phyloP scores from a whole-genome alignment of 2,888 invertebrate species.

The Halictus ligatus region DNA sequence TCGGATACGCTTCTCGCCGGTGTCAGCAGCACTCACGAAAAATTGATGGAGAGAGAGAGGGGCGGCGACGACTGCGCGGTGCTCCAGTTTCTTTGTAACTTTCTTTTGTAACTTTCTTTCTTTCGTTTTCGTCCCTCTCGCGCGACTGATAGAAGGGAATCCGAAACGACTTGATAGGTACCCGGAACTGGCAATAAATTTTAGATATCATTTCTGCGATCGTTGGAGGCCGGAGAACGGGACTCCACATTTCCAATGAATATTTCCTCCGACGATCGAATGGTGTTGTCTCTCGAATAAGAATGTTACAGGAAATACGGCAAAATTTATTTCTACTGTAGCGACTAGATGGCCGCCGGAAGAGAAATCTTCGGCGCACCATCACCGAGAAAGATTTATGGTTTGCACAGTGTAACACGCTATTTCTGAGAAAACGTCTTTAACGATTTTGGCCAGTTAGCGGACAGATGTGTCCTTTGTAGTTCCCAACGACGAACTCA shows the following conservation, averaged over 20 bases:
- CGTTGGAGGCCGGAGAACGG: not conserved
- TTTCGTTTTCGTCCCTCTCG: not conserved
- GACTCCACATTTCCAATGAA: not conserved
- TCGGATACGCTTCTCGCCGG: not conserved
- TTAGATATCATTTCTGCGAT: not conserved
- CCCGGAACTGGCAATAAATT: constrained; percentile 3
- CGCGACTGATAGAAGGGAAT: constrained; percentile 23
- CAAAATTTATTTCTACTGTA: not conserved
- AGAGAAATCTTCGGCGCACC: too few species aligned
- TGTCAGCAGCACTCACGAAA: not conserved
- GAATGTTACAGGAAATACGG: not conserved
- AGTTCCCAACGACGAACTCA: too few species aligned
- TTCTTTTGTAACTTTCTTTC: not conserved
- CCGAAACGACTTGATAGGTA: not conserved
- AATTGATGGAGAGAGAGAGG: constrained; percentile 6
- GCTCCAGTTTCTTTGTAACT: constrained; percentile 1
- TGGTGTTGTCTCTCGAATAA: not conserved
- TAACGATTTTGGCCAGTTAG: too few species aligned
- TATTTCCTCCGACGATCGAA: not conserved
- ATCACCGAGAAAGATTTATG: too few species aligned
- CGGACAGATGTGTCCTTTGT: too few species aligned
- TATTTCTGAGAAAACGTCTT: too few species aligned
- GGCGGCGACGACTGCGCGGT: not conserved
- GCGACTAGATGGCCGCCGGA: too few species aligned
- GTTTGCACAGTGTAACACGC: too few species aligned